These are phyloP conservation scores for Amblyopsis hoosieri DNA, from an alignment of 2,797 vertebrate species.

Conservation along the genomic window DNA sequence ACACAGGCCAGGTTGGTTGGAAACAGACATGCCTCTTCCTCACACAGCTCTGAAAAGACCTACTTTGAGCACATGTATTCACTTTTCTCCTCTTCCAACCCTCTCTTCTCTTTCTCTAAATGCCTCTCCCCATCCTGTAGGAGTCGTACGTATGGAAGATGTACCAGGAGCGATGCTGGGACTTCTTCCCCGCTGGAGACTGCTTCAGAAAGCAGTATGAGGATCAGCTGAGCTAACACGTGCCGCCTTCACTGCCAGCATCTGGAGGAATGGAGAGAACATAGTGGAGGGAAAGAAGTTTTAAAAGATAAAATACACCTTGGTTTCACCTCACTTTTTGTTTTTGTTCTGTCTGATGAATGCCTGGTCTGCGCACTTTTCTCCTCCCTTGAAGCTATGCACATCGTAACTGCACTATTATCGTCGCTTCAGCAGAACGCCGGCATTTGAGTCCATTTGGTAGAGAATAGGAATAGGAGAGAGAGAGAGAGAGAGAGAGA, in stretches of 20 bases:
- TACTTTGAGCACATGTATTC: neutral
- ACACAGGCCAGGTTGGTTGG: constrained; percentile 90
- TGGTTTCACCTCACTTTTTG: constrained; percentile 44
- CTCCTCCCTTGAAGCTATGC: constrained; percentile 62
- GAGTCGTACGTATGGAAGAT: constrained; percentile 97
- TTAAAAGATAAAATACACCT: constrained; percentile 29
- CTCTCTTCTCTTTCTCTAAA: neutral
- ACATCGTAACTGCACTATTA: constrained; percentile 55
- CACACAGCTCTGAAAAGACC: neutral
- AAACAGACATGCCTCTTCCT: neutral
- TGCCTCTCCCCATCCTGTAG: constrained; percentile 53
- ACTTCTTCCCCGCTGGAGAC: constrained; percentile 94
- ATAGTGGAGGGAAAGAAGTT: constrained; percentile 12
- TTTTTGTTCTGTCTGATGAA: neutral
- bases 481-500: constrained; percentile 21
- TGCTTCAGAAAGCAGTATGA: constrained; percentile 96
- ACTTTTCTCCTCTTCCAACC: neutral
- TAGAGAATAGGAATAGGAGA: constrained; percentile 13
- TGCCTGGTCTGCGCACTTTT: constrained; percentile 42
- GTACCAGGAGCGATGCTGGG: constrained; percentile 94
- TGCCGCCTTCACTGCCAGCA: constrained; percentile 6
- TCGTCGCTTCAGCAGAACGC: constrained; percentile 43
- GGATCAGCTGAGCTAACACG: constrained; percentile 86
- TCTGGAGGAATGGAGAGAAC: constrained; percentile 12
- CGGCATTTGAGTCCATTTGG: constrained; percentile 19